Evolutionary conservation across 2,888 invertebrate species (phyloP).

Genomic region (Pinctada fucata): DNA sequence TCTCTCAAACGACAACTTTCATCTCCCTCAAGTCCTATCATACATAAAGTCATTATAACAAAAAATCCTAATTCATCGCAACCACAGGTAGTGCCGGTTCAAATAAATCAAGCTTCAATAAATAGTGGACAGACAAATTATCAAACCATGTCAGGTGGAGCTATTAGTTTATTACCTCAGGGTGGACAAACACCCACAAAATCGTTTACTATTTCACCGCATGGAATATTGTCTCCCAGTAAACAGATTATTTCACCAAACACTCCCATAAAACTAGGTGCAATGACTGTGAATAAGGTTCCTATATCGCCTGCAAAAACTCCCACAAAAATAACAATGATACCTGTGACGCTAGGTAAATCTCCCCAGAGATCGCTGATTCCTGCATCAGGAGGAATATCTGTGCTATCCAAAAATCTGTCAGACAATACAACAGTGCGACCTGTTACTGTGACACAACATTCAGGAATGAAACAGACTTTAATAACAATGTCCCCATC

Average conservation of each 20-base stretch:
- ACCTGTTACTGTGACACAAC: constrained; percentile 73
- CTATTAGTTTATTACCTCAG: constrained; percentile 44
- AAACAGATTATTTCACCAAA: constrained; percentile 64
- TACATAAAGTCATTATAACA: constrained; percentile 76
- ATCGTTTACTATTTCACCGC: constrained; percentile 83
- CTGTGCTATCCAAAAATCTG: constrained; percentile 55
- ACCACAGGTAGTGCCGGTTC: constrained; percentile 66
- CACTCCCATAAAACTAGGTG: constrained; percentile 62
- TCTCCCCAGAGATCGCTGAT: constrained; percentile 83
- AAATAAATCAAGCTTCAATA: constrained; percentile 43
- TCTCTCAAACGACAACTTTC: constrained; percentile 39
- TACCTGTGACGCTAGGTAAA: constrained; percentile 81
- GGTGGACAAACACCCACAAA: constrained; percentile 77
- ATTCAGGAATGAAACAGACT: constrained; percentile 34
- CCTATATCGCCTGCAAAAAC: constrained; percentile 77
- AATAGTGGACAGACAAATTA: constrained; percentile 44
- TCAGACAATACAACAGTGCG: constrained; percentile 79
- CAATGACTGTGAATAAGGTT: constrained; percentile 64
- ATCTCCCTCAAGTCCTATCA: constrained; percentile 58
- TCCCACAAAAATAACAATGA: constrained; percentile 79
- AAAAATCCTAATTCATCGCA: constrained; percentile 72
- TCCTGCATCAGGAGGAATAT: constrained; percentile 52
- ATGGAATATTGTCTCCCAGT: constrained; percentile 73
- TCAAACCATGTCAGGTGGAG: constrained; percentile 35
- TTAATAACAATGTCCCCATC: constrained; percentile 71